Percentiles rank a stretch among this genome's conserved stretches.
These are phyloP conservation scores for Odobenus rosmarus DNA, from an alignment of 2,113 vertebrate genomes.

Conservation along the genomic window DNA sequence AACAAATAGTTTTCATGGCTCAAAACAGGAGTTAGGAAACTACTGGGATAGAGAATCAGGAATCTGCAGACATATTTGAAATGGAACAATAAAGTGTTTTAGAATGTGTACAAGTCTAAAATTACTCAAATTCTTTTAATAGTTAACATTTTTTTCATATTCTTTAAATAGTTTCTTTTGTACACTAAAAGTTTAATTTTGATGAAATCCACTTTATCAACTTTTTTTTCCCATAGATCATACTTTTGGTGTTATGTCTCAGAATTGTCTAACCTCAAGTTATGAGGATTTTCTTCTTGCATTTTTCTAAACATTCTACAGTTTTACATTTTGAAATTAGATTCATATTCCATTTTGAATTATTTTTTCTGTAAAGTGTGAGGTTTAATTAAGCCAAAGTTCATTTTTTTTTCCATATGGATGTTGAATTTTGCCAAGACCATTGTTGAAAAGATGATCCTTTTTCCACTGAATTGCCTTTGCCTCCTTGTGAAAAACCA, in stretches of 20 bases:
- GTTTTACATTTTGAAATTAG: not conserved
- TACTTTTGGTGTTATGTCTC: not conserved
- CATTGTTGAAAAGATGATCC: not conserved
- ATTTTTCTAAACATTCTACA: not conserved
- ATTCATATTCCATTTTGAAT: not conserved
- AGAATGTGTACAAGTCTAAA: not conserved
- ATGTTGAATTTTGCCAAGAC: slow-evolving; percentile 22
- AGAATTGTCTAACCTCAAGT: not conserved
- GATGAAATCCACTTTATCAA: not conserved
- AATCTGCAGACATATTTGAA: slow-evolving; percentile 27
- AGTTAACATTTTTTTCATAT: not conserved
- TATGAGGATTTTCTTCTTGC: not conserved
- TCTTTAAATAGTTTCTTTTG: not conserved
- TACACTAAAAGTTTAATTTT: not conserved
- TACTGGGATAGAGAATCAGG: not conserved
- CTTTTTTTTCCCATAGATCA: not conserved
- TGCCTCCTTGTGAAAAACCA: not conserved
- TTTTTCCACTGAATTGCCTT: slow-evolving; percentile 36
- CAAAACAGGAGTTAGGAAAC: not conserved
- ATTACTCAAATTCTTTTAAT: slow-evolving; percentile 11
- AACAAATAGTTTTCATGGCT: not conserved
- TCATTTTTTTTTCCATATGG: not conserved
- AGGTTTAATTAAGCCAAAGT: not conserved
- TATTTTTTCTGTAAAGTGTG: not conserved
- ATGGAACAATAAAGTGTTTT: not conserved